phyloP scores from a whole-genome alignment of 2,888 invertebrate species.

The Melipona beecheii region DNA sequence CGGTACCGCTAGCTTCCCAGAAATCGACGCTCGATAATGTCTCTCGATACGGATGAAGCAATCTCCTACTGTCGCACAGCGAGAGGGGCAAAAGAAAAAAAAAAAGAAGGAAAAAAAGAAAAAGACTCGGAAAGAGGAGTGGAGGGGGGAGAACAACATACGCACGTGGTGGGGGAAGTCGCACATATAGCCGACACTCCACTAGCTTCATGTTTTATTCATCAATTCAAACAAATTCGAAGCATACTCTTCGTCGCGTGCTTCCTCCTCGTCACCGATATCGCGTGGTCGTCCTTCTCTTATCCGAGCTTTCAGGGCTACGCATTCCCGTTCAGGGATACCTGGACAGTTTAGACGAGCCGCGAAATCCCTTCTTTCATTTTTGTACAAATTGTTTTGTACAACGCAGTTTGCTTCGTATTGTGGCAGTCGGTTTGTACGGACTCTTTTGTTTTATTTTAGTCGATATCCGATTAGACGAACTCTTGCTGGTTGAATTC shows the following conservation, averaged over 20 bases:
- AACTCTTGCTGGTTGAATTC: too few species aligned
- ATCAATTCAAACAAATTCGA: conserved; percentile 65
- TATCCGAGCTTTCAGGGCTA: conserved; percentile 28
- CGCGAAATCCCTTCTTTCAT: not conserved
- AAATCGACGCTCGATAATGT: conserved; percentile 76
- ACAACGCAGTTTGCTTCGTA: too few species aligned
- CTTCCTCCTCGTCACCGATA: conserved; percentile 61
- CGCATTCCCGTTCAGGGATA: conserved; percentile 28
- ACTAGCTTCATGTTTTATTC: conserved; percentile 65
- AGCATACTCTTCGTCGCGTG: conserved; percentile 50
- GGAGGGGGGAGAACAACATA: conserved; percentile 28
- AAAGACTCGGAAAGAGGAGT: conserved; percentile 41
- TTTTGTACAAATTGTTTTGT: too few species aligned
- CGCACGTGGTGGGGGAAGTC: conserved; percentile 28
- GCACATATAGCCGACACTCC: conserved; percentile 45
- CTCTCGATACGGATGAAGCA: conserved; percentile 76
- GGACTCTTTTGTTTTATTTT: too few species aligned
- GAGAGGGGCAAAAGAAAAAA: conserved; percentile 42
- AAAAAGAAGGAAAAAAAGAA: conserved; percentile 59
- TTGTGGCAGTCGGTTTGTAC: too few species aligned
- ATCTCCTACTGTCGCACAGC: conserved; percentile 66
- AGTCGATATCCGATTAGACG: too few species aligned
- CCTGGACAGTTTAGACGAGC: not conserved
- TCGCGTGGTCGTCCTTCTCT: conserved; percentile 22
- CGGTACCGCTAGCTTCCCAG: conserved; percentile 80